Conservation (phyloP, 2,113 vertebrate genomes). For the Indicator indicator region DNA sequence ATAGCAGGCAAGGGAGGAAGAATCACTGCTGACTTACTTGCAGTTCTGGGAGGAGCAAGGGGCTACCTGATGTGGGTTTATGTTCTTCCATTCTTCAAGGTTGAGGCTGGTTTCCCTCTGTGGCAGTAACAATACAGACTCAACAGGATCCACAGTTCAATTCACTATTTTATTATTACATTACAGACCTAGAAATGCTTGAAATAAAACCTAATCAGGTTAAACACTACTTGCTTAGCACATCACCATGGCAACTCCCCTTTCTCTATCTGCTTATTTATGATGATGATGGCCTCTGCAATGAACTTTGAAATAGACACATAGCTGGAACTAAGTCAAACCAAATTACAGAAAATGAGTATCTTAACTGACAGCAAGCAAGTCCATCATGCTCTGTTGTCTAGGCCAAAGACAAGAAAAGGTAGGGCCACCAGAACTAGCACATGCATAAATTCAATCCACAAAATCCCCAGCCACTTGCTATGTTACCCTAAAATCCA, state of each 20-base stretch:
- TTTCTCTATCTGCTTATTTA: background rate
- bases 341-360: background rate
- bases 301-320: constrained; percentile 7
- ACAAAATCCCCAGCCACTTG: background rate
- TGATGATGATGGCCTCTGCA: background rate
- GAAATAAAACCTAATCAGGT: constrained; percentile 23
- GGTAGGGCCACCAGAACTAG: background rate
- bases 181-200: background rate
- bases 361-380: background rate
- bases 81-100: background rate
- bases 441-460: background rate
- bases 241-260: background rate
- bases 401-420: background rate
- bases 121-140: background rate
- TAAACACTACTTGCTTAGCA: background rate
- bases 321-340: background rate
- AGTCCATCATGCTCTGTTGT: background rate
- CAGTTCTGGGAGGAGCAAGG: background rate
- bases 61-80: background rate
- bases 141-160: background rate
- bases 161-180: background rate
- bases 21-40: background rate
- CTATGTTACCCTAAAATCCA: background rate
- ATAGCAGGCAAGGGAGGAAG: background rate
- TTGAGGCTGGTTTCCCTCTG: background rate